phyloP scores from a whole-genome alignment of 2,797 vertebrate genomes.

The Cossypha polioptera region DNA sequence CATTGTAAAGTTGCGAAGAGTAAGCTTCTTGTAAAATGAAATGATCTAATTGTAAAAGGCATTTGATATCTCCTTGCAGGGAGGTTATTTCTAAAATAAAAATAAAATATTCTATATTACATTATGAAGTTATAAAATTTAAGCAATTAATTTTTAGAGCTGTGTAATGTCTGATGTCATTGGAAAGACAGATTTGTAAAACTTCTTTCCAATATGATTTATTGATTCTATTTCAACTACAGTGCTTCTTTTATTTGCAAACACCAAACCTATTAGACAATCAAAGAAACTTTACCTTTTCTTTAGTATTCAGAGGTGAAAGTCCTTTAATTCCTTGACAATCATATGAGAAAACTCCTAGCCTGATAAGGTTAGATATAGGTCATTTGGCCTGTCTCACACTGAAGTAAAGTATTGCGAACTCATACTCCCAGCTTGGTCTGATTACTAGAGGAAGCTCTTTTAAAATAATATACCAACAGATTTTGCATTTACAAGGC shows the following conservation, averaged over 20 bases:
- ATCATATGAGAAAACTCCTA: background rate
- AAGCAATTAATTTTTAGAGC: slow-evolving; percentile 42
- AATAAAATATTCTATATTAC: slow-evolving; percentile 14
- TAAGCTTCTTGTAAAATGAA: slow-evolving; percentile 54
- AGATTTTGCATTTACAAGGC: slow-evolving; percentile 32
- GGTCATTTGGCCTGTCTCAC: background rate
- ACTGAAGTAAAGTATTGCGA: background rate
- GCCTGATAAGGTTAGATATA: background rate
- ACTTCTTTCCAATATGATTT: background rate
- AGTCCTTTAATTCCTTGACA: slow-evolving; percentile 7
- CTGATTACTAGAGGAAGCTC: background rate
- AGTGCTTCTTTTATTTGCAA: background rate
- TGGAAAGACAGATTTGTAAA: background rate
- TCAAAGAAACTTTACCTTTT: background rate
- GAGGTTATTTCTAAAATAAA: slow-evolving; percentile 8
- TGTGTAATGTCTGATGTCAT: background rate
- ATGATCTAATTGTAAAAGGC: slow-evolving; percentile 46
- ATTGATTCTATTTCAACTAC: background rate
- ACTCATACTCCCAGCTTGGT: background rate
- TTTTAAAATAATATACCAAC: background rate
- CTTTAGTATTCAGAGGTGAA: background rate
- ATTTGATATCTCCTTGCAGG: slow-evolving; percentile 31
- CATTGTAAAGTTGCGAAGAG: slow-evolving; percentile 43
- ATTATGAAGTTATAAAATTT: slow-evolving; percentile 38
- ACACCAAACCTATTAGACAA: background rate